Base-by-base conservation (phyloP, 2,888 invertebrate genomes). In the Zonitis immaculata region DNA sequence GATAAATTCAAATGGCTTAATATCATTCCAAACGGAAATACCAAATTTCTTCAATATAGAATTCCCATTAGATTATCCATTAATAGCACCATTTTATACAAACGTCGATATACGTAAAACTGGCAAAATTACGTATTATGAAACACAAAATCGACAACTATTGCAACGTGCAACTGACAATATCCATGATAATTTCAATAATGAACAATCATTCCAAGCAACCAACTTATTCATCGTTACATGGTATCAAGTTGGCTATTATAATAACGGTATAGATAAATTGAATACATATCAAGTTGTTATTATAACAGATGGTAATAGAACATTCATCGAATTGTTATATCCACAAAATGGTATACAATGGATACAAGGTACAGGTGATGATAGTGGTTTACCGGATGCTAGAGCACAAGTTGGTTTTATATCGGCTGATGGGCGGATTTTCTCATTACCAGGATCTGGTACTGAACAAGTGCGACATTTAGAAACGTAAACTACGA, bases 321-420 rank as follows among this genome's bases (percentile, higher is more conserved):
- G 91, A 61, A 89, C 90, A 3, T 98, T 89, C 71, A 90, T 87
- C 0, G 87, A 94, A 68, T 83, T 96, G 61, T 78, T 94, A 52
- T 99, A 97, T 74, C 89, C 92, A 0, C 86, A 89, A 63, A 82
- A 86, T 54, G 92, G 92, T 1, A 86, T 99, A 48, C 90, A 94
- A 71, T 99, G 98, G 98, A 84, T 93, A 48, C 89, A 91, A 72
- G 89, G 88, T 45, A 86, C 88, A 53, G 80, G 83, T 0, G 87
- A 88, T 62, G 82, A 84, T n/a, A 80, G 83, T n/a, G 86, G 85
- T 22, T 72, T 90, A 44, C 89, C 91, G 0, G 95, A 96, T 69
- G 91, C 94, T 0, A 87, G 91, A 64, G 95, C 94, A 1, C 97
- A 98, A 77, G 94, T 89, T 47, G 97, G 96, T 2, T 89, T 98